Evolutionary conservation across 2,888 invertebrate genomes (phyloP).

Genomic region (Megalurothrips usitatus): DNA sequence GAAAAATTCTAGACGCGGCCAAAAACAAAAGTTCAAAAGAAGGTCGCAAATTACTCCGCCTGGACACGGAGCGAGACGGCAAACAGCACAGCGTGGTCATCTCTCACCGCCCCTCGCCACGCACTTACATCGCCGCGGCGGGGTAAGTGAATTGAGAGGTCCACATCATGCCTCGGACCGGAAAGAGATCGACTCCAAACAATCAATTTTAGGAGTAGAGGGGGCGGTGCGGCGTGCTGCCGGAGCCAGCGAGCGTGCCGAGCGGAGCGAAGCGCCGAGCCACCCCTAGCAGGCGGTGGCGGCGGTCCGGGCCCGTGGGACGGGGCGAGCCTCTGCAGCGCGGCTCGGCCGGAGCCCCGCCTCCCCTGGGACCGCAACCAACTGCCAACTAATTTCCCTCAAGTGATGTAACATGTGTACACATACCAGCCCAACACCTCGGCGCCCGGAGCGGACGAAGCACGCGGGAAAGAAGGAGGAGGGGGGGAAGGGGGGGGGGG

Average conservation of each 20-base stretch:
- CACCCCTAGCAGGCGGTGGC: background rate
- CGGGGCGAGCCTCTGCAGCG: too few relatives aligned
- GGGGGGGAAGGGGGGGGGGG: too few relatives aligned
- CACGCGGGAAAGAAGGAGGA: too few relatives aligned
- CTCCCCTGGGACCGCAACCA: background rate
- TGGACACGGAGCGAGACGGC: too few relatives aligned
- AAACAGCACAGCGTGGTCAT: too few relatives aligned
- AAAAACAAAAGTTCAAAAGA: too few relatives aligned
- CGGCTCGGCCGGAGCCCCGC: background rate
- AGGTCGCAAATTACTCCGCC: too few relatives aligned
- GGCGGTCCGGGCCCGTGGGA: background rate
- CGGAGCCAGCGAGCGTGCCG: background rate
- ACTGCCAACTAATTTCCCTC: constrained; percentile 16
- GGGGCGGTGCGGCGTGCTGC: too few relatives aligned
- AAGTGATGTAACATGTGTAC: constrained; percentile 20
- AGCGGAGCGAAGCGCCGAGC: background rate
- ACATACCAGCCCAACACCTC: constrained; percentile 11
- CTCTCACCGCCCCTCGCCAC: too few relatives aligned
- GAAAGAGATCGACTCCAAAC: constrained; percentile 6
- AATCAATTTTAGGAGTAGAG: constrained; percentile 20
- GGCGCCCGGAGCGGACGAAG: background rate
- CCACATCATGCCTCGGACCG: background rate
- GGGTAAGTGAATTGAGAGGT: constrained; percentile 13
- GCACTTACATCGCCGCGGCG: too few relatives aligned
- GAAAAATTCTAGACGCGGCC: too few relatives aligned